Conservation (phyloP, 2,113 vertebrate species). For the Choloepus hoffmanni region DNA sequence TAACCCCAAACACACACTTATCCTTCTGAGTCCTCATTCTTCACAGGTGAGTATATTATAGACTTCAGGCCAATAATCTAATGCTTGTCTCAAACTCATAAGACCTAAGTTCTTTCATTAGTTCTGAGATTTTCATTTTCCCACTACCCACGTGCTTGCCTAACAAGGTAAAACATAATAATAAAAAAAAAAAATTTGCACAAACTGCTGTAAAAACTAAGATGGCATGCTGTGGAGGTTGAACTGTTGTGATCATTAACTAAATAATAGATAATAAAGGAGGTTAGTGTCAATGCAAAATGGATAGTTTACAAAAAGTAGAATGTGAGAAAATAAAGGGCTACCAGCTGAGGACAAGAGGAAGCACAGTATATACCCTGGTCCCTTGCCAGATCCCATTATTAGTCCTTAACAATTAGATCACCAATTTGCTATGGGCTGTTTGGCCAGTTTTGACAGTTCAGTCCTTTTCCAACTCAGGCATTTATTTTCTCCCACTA, state of each 20-base stretch:
- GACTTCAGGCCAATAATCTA: not conserved
- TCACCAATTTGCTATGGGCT: not conserved
- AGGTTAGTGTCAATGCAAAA: not conserved
- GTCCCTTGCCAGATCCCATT: not conserved
- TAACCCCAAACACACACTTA: not conserved
- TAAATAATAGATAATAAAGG: not conserved
- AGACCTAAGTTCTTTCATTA: not conserved
- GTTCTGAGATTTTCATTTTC: not conserved
- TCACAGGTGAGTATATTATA: not conserved
- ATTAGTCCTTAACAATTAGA: not conserved
- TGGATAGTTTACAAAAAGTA: not conserved
- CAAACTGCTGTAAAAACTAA: not conserved
- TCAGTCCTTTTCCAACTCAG: not conserved
- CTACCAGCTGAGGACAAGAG: not conserved
- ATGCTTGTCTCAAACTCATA: not conserved
- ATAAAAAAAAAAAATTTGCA: not conserved
- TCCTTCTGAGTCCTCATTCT: not conserved
- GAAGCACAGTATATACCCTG: not conserved
- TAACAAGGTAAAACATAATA: constrained; percentile 4
- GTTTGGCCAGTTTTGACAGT: not conserved
- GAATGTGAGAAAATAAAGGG: not conserved
- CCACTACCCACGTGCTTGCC: not conserved
- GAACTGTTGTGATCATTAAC: not conserved
- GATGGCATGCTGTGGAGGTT: not conserved
- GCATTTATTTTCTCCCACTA: constrained; percentile 3